Evolutionary conservation across 2,888 invertebrate genomes (phyloP), one percentile per base, ranked within the genome.

Genomic region (Lapara coniferarum): DNA sequence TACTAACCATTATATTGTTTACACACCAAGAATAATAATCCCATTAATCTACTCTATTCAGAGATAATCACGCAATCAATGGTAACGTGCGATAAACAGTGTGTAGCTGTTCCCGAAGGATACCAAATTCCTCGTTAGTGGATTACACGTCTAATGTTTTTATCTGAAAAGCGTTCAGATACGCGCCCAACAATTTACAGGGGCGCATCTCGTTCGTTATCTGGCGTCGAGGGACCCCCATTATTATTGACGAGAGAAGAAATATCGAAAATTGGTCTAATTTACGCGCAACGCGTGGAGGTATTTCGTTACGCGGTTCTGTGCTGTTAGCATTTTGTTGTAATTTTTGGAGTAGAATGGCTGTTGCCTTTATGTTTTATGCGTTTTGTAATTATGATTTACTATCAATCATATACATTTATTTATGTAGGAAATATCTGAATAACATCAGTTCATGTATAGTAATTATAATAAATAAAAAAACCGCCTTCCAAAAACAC

Each of bases 211-310:
- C 87, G 89, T 87, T 90, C 89, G 86, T 91, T 90, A 90, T 86
- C 85, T 77, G 73, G 78, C 87, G 75, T 87, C 81, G 76, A 78
- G 89, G 89, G 89, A 83, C 78, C 81, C 75, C 85, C 80, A 88
- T 89, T 91, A 90, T 89, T 87, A 86, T 85, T 82, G 82, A 85
- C 82, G 74, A 83, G 87, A 85, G 86, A 88, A 88, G 86, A 88
- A 90, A 88, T 87, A 83, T 82, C 83, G 81, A 81, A 88, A 89
- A 90, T 89, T 83, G 82, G 80, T 84, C 83, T 90, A 89, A 91
- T 90, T 84, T 85, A 81, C 78, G 77, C 79, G 71, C 71, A 70
- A 72, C 72, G 78, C 79, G 80, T 81, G 80, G 52, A 69, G 59
- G 69, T 70, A 66, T 69, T 58, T 57, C 25, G 30, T 19, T 57